These are phyloP conservation scores for Psophia crepitans DNA, from an alignment of 2,113 vertebrate species.

Conservation along the genomic window DNA sequence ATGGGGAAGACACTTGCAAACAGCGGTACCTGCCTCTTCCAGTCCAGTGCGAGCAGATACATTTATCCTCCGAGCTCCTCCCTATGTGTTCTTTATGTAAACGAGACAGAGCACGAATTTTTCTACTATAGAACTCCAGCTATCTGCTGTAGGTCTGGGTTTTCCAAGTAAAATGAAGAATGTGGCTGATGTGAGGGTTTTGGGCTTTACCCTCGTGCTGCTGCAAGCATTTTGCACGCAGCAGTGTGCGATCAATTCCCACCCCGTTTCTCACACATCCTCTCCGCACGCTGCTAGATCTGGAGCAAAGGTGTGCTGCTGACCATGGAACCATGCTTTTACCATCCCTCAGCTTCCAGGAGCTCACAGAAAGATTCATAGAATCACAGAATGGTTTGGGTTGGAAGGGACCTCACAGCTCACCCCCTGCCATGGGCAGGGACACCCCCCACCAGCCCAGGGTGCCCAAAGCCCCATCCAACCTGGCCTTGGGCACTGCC, in stretches of 20 bases:
- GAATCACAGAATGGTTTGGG: too few species aligned
- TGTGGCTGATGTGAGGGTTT: background rate
- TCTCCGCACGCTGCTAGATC: accelerated
- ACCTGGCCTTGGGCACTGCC: too few species aligned
- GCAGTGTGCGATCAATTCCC: background rate
- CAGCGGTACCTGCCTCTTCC: background rate
- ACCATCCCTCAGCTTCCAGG: too few species aligned
- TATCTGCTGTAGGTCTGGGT: background rate
- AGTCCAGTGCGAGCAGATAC: background rate
- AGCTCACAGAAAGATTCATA: background rate
- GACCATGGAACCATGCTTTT: accelerated
- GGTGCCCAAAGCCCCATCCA: too few species aligned
- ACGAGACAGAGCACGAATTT: background rate
- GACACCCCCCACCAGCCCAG: too few species aligned
- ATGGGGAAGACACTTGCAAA: background rate
- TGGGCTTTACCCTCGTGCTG: background rate
- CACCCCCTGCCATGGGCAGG: too few species aligned
- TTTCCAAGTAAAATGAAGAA: background rate
- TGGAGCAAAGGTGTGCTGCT: accelerated
- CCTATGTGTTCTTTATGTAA: background rate
- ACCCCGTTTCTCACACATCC: accelerated
- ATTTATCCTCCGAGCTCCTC: background rate
- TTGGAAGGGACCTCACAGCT: too few species aligned
- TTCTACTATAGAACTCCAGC: background rate
- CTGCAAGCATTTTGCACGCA: background rate